Conservation (phyloP, 2,113 vertebrate species). For the Thermophis baileyi region DNA sequence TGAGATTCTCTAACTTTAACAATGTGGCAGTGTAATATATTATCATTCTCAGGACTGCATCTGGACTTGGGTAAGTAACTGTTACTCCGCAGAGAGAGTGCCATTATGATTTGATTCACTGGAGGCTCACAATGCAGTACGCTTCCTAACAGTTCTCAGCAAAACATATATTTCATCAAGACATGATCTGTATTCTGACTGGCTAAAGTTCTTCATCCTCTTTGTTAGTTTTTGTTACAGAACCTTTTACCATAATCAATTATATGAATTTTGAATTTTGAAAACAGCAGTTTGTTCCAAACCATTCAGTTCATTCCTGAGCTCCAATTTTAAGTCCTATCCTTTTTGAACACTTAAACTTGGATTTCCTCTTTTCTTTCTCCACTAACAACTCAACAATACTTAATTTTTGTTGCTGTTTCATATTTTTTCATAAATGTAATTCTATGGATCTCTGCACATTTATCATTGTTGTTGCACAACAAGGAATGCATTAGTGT, state of each 20-base stretch:
- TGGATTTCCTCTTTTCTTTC: slow-evolving; percentile 5
- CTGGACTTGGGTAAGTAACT: not conserved
- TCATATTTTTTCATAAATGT: not conserved
- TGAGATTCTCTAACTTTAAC: not conserved
- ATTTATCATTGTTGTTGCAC: not conserved
- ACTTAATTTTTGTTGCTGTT: not conserved
- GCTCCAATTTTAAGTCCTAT: not conserved
- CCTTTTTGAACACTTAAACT: not conserved
- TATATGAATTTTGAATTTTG: slow-evolving; percentile 7
- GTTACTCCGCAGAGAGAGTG: not conserved
- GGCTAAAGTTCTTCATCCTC: not conserved
- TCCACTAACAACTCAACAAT: not conserved
- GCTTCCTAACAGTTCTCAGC: not conserved
- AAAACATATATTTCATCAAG: not conserved
- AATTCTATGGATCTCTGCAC: not conserved
- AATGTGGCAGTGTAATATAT: not conserved
- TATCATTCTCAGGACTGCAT: not conserved
- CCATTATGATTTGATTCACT: not conserved
- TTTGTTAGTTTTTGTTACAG: slow-evolving; percentile 3
- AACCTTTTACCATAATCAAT: not conserved
- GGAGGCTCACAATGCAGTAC: not conserved
- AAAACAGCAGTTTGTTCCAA: not conserved
- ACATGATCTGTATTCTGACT: not conserved
- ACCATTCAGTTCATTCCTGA: not conserved
- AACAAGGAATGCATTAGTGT: not conserved